Evolutionary conservation across 2,888 invertebrate genomes (phyloP).

Genomic region (Parascotia fuliginaria): DNA sequence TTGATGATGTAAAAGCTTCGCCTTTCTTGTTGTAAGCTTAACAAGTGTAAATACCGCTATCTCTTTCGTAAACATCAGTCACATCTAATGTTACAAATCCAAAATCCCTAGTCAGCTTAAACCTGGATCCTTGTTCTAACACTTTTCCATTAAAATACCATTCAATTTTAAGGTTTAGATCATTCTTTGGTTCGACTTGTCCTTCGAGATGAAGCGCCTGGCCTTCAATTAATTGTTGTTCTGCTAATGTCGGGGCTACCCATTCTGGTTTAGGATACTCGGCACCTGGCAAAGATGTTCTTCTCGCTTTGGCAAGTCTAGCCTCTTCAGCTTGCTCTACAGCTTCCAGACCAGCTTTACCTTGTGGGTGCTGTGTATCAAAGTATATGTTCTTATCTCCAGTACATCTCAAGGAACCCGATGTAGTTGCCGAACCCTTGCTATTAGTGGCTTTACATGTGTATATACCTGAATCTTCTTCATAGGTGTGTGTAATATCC

Average conservation of each 20-base stretch:
- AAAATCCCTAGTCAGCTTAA: constrained; percentile 97
- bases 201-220: constrained; percentile 96
- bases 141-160: constrained; percentile 98
- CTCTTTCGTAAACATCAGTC: constrained; percentile 95
- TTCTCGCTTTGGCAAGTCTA: constrained; percentile 89
- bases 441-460: constrained; percentile 95
- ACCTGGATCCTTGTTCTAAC: constrained; percentile 94
- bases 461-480: constrained; percentile 96
- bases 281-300: constrained; percentile 89
- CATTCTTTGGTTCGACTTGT: constrained; percentile 96
- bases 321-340: constrained; percentile 96
- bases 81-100: constrained; percentile 98
- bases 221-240: constrained; percentile 92
- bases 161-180: constrained; percentile 95
- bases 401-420: constrained; percentile 94
- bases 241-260: constrained; percentile 93
- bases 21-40: constrained; percentile 95
- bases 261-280: constrained; percentile 94
- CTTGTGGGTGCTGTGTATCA: constrained; percentile 98
- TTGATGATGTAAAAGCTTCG: constrained; percentile 96
- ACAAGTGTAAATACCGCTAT: constrained; percentile 97
- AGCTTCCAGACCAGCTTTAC: constrained; percentile 94
- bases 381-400: constrained; percentile 92
- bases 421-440: constrained; percentile 95
- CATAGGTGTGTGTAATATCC: constrained; percentile 94